A percentile compares a stretch with the other conserved stretches of the same genome.
Conservation (phyloP, 2,888 invertebrate species). For the Yponomeuta malinellus region DNA sequence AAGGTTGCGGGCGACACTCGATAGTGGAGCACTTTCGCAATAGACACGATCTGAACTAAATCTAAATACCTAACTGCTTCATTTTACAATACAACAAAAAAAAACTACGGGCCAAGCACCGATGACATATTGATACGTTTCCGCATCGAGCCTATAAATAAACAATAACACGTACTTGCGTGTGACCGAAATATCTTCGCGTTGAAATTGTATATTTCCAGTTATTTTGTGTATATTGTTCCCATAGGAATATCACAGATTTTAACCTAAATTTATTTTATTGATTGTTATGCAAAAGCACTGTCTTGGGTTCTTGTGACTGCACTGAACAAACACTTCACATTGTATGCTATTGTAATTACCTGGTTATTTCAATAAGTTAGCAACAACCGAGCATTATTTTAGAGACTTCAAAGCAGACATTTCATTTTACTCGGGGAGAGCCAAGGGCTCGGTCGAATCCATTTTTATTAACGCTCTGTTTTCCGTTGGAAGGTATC, state of each 20-base stretch:
- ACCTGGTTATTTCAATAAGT: conserved; percentile 50
- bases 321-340: conserved; percentile 39
- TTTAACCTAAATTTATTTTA: conserved; percentile 73
- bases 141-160: conserved; percentile 68
- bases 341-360: conserved; percentile 39
- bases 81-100: conserved; percentile 43
- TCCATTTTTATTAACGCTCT: conserved; percentile 27
- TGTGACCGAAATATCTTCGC: conserved; percentile 43
- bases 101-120: conserved; percentile 48
- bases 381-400: conserved; percentile 49
- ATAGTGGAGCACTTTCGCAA: conserved; percentile 66
- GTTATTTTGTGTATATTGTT: conserved; percentile 48
- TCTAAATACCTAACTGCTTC: conserved; percentile 38
- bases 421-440: conserved; percentile 67
- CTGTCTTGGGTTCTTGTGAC: conserved; percentile 50
- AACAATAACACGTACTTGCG: conserved; percentile 58
- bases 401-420: conserved; percentile 63
- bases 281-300: conserved; percentile 75
- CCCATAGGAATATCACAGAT: conserved; percentile 56
- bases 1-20: conserved; percentile 66
- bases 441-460: conserved; percentile 26
- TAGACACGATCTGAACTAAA: conserved; percentile 52
- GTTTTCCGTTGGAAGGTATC: background rate
- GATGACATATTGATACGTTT: conserved; percentile 67
- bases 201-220: conserved; percentile 47